Base-by-base conservation (phyloP, 1,140 invertebrate species). In the Brachionus calyciflorus region DNA sequence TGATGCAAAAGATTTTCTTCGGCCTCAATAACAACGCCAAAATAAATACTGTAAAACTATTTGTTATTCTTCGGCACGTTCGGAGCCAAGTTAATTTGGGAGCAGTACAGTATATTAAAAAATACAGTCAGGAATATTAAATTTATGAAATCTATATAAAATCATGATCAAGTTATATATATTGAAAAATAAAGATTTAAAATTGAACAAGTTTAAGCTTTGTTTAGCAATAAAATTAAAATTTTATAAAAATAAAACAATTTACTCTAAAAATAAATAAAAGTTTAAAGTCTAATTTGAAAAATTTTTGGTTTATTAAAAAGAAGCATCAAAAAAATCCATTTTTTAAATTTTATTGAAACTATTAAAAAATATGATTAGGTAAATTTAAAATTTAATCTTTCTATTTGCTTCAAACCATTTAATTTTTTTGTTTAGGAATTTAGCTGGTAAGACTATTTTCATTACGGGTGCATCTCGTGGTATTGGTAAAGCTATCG, bases 401-500 rank as follows among this genome's bases (percentile, higher is more conserved):
- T 28, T 30, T 14, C 21, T 44, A 21, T 40, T 14, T n/a, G n/a
- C n/a, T 5, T 37, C n/a, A 48, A 68, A 44, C 14, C 21, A 63
- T n/a, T 14, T n/a, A 46, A 49, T 3, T 3, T 68, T 41, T 40
- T 10, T 17, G 19, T 37, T 21, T 33, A 60, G 55, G 37, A 60
- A 60, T 73, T 77, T 98, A 79, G 91, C 92, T 77, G 94, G 94
- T 12, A 89, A 89, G 53, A 98, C 94, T 4, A 83, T 97, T 30
- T 96, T 98, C 81, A 94, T 99, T 77, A 96, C 95, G 21, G 96
- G 96, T 28, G 96, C 93, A 14, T 97, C 93, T 77, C 88, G 96
- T 79, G 96, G 96, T 51, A 99, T 99, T 82, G 96, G 96, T 4
- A 96, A 97, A 85, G 92, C 90, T 44, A 98, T 99, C 80, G 96